Conservation (phyloP, 2,888 invertebrate genomes). For the Thelaira solivaga region DNA sequence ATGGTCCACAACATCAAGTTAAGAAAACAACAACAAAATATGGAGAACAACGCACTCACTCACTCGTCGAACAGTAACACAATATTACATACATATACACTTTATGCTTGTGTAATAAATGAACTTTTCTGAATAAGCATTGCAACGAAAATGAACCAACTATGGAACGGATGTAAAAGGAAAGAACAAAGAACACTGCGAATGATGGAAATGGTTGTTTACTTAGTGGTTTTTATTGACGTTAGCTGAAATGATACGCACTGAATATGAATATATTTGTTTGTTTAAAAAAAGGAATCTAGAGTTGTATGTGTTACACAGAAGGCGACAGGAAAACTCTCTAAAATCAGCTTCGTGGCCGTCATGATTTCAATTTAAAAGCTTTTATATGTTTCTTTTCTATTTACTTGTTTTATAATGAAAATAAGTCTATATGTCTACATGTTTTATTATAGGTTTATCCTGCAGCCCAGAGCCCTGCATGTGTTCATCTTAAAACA, state of each 20-base stretch:
- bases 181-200: not conserved
- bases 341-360: slow-evolving; percentile 27
- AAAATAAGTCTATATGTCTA: too few species aligned
- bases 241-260: not conserved
- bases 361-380: too few species aligned
- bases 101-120: slow-evolving; percentile 43
- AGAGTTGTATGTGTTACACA: too few species aligned
- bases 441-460: slow-evolving; percentile 55
- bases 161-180: slow-evolving; percentile 23
- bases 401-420: not conserved
- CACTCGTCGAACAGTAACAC: slow-evolving; percentile 52
- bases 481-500: slow-evolving; percentile 31
- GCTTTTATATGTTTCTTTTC: too few species aligned
- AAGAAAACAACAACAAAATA: slow-evolving; percentile 27
- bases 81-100: slow-evolving; percentile 61
- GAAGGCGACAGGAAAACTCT: too few species aligned
- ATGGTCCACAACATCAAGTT: slow-evolving; percentile 57
- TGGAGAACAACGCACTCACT: slow-evolving; percentile 46
- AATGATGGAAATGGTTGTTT: not conserved
- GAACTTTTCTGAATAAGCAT: slow-evolving; percentile 44
- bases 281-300: too few species aligned
- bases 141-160: slow-evolving; percentile 57
- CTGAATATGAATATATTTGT: too few species aligned
- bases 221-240: not conserved
- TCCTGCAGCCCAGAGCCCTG: slow-evolving; percentile 42